Base-by-base conservation (phyloP, 1,140 invertebrate genomes). In the Ctenoplectra terminalis region DNA sequence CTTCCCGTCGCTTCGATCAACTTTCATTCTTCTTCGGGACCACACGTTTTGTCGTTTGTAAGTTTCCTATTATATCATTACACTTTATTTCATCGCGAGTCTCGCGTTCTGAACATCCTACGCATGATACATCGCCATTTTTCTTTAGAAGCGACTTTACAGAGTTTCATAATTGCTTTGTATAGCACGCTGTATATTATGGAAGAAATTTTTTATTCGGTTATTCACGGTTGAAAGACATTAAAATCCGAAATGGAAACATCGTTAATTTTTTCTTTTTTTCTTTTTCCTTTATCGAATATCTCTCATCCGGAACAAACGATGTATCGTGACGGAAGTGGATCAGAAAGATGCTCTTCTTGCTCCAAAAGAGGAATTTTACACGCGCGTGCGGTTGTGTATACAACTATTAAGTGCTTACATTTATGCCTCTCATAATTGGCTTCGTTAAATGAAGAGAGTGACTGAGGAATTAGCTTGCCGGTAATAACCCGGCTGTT, bases 341-440 rank as follows among this genome's bases (percentile, higher is more conserved):
- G 23, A 75, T 60, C 37, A 4, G 31, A 40, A 31, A 43, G 20
- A 4, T 17, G n/a, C 8, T 31, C 9, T 34, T 23, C 37, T 17
- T 15, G 48, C 40, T 58, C 58, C 23, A 23, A 66, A 17, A 71
- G 76, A 54, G 79, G 66, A 64, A 78, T 81, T 86, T 82, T 71
- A 29, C 73, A 73, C 77, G 81, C 84, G 84, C 82, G 88, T 87
- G 88, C 79, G 82, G 77, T 77, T 92, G 90, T 91, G 90, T 91
- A 90, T 90, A 92, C 86, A 90, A 90, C 91, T 91, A 92, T 92
- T 90, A 92, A 92, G 87, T 88, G 88, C 90, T 92, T 90, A 91
- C 89, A 92, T 93, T 93, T 93, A 92, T 91, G 91, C 83, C 90
- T 90, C 88, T 91, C 92, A 92, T 93, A 93, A 93, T 93, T 92